Base-by-base conservation (phyloP, 2,113 vertebrate species). In the Micronycteris hirsuta region DNA sequence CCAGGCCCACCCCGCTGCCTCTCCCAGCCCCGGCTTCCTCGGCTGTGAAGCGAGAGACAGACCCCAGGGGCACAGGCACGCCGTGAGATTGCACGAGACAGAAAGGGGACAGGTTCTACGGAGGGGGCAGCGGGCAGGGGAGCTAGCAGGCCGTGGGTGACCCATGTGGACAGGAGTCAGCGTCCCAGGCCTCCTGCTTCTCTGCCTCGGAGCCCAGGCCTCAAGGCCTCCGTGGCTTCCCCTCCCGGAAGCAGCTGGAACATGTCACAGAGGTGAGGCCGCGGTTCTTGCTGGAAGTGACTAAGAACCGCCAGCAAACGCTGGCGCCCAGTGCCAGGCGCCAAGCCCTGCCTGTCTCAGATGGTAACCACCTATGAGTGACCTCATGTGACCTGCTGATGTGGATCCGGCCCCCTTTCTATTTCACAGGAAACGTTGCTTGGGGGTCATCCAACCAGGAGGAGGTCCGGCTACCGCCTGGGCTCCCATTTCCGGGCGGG, bases 11-110 rank as follows among this genome's bases (percentile, higher is more conserved):
- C 45, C 52, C 12, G 58, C 19, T 2, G 26, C 20, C 77, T 63
- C 78, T 36, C 74, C 33, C 19, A 33, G 33, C 56, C 33, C 74
- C 73, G 26, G 15, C 20, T 82, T 80, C 38, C 86, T 28, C 38
- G 38, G 15, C 12, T 7, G 45, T 33, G 38, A 58, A 13, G 58
- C 0, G 0, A 24, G 54, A 20, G 49, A 22, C 4, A 33, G 3
- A 17, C 4, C 24, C 0, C 7, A 0, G 11, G 47, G 19, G 13
- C 15, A 17, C 45, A 71, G 33, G 28, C 10, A 1, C 1, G 7
- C 7, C 20, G 1, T 26, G 36, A 71, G 36, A 8, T 13, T 0
- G 0, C 47, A 12, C 0, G 28, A 24, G 24, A 49, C 6, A 14
- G 4, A 45, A 36, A n/a, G 3, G 47, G 33, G 43, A 11, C 31